Evolutionary conservation across 1,140 invertebrate species (phyloP).

Genomic region (Physella acuta): DNA sequence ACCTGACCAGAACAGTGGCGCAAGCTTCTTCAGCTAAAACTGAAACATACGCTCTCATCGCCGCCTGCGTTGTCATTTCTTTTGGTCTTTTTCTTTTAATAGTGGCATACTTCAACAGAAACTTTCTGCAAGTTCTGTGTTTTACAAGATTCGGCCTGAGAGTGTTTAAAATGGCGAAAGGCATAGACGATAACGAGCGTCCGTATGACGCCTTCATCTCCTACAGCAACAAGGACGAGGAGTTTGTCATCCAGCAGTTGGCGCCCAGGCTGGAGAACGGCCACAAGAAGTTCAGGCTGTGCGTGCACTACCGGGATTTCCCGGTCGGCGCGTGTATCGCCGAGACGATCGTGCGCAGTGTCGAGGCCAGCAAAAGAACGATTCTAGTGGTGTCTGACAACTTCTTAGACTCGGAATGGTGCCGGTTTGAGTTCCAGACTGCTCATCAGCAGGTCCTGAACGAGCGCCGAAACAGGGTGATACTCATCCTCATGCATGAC

Average conservation of each 20-base stretch:
- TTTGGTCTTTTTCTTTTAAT: constrained; percentile 22
- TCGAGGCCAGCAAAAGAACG: constrained; percentile 40
- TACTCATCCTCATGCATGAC: constrained; percentile 39
- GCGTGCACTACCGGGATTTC: constrained; percentile 45
- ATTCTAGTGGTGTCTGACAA: constrained; percentile 41
- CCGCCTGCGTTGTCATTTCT: constrained; percentile 18
- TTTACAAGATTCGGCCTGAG: constrained; percentile 38
- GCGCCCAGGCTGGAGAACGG: constrained; percentile 41
- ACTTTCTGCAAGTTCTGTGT: constrained; percentile 39
- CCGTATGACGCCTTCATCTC: constrained; percentile 46
- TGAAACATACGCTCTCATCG: constrained; percentile 27
- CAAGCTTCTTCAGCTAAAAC: not conserved
- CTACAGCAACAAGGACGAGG: constrained; percentile 42
- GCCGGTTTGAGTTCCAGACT: constrained; percentile 43
- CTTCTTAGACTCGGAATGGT: constrained; percentile 43
- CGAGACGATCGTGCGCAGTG: constrained; percentile 37
- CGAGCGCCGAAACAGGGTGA: constrained; percentile 34
- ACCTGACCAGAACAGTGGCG: constrained; percentile 8
- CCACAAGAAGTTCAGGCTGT: constrained; percentile 39
- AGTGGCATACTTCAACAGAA: constrained; percentile 30
- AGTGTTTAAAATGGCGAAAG: constrained; percentile 26
- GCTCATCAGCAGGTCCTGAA: constrained; percentile 40
- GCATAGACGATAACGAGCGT: constrained; percentile 26
- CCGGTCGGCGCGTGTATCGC: constrained; percentile 40
- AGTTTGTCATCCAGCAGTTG: constrained; percentile 40